A percentile compares a stretch with the other conserved stretches of the same genome.
Conservation (phyloP, 2,888 invertebrate genomes). For the Steromphala cineraria region DNA sequence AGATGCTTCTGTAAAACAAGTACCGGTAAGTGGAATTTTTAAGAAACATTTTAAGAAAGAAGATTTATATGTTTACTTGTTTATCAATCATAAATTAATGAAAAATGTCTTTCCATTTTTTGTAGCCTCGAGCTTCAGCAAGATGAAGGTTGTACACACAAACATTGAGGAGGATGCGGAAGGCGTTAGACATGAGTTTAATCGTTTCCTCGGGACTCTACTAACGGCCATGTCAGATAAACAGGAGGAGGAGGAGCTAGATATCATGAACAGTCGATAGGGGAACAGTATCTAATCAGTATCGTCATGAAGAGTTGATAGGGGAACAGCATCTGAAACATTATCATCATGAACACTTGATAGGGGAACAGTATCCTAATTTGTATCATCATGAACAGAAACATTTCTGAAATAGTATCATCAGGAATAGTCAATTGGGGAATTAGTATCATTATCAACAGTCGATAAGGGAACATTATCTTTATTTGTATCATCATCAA, state of each 20-base stretch:
- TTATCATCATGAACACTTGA: too few species aligned
- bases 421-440: too few species aligned
- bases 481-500: neutral
- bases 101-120: neutral
- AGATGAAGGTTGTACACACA: constrained; percentile 61
- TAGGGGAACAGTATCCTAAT: too few species aligned
- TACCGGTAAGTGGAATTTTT: too few species aligned
- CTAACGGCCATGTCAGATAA: constrained; percentile 70
- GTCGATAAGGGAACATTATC: neutral
- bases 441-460: constrained; percentile 32
- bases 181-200: constrained; percentile 68
- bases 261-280: constrained; percentile 58
- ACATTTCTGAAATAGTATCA: neutral
- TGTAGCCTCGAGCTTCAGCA: constrained; percentile 65
- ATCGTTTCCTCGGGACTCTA: constrained; percentile 67
- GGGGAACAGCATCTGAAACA: neutral
- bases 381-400: constrained; percentile 1
- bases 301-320: constrained; percentile 56
- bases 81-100: neutral
- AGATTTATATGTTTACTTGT: too few species aligned
- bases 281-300: neutral
- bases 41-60: too few species aligned
- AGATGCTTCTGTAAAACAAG: too few species aligned
- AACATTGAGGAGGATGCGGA: constrained; percentile 73
- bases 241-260: constrained; percentile 73